Evolutionary conservation across 2,888 invertebrate genomes (phyloP).

Genomic region (Nematopogon swammerdamellus): DNA sequence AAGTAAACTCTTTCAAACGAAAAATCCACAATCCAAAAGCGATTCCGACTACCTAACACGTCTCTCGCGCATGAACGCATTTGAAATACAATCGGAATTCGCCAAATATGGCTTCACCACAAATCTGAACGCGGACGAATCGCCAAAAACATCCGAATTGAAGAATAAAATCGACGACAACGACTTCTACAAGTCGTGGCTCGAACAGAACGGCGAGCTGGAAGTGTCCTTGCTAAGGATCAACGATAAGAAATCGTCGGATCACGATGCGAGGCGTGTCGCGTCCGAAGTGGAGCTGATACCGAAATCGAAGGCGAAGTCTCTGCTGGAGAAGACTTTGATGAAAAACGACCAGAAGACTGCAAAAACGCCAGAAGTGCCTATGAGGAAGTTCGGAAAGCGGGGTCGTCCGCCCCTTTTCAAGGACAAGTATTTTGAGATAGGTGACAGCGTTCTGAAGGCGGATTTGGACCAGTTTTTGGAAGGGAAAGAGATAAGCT

Average conservation of each 20-base stretch:
- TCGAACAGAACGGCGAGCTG: slow-evolving; percentile 46
- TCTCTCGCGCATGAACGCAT: slow-evolving; percentile 38
- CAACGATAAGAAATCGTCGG: slow-evolving; percentile 27
- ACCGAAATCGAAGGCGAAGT: slow-evolving; percentile 20
- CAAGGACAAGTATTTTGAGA: slow-evolving; percentile 41
- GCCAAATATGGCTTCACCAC: slow-evolving; percentile 41
- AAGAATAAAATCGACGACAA: slow-evolving; percentile 21
- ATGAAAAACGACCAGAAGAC: slow-evolving; percentile 4
- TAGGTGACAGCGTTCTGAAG: slow-evolving; percentile 43
- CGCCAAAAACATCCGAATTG: slow-evolving; percentile 24
- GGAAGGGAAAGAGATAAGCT: slow-evolving; percentile 48
- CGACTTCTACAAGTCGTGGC: slow-evolving; percentile 47
- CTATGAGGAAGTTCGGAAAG: slow-evolving; percentile 25
- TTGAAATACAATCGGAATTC: slow-evolving; percentile 38
- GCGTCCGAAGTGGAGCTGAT: slow-evolving; percentile 43
- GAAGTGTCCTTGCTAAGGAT: slow-evolving; percentile 44
- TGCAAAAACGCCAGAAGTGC: slow-evolving; percentile 15
- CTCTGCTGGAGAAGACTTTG: slow-evolving; percentile 1
- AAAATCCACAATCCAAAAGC: slow-evolving; percentile 33
- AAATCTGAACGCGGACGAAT: slow-evolving; percentile 22
- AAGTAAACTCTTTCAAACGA: slow-evolving; percentile 42
- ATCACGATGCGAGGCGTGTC: slow-evolving; percentile 20
- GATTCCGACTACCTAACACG: slow-evolving; percentile 35
- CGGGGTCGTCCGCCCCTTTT: slow-evolving; percentile 44
- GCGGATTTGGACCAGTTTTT: slow-evolving; percentile 49